Base-by-base conservation (phyloP, 2,113 vertebrate genomes). In the Jaculus jaculus region DNA sequence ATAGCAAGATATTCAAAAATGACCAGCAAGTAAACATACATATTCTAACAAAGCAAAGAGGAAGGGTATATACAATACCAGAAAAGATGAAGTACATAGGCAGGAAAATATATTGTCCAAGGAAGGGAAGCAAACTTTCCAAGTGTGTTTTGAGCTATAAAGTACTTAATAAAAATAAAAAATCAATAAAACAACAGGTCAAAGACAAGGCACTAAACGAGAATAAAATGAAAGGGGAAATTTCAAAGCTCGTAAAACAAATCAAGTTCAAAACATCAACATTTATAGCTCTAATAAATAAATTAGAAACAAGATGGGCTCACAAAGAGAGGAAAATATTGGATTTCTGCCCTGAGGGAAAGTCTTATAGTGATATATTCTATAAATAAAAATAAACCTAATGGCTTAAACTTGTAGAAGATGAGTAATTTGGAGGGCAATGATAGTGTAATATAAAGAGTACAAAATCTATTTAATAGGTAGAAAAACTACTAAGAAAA, bases 121-220 rank as follows among this genome's bases (percentile, higher is more conserved):
- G 42, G 65, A 90, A 74, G 32, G 28, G 78, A 84, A 87, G 18
- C 83, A 95, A 90, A 92, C 32, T 92, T 95, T 82, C 26, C 39
- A 88, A 93, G 84, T 90, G 28, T 87, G 23, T 87, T 89, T 87
- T 95, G 87, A 87, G 58, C 73, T 94, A 73, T 93, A 85, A 91
- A 92, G 63, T 87, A 97, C 82, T 96, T 96, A 94, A 94, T 95
- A 91, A 97, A 96, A 96, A 93, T 84, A 90, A n/a, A 88, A 94
- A 96, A 94, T 95, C 92, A 93, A 72, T 97, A 95, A 90, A 93
- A 93, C 47, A 93, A 71, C 60, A 90, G 69, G 78, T 90, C 95
- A 90, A 77, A 95, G 89, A 92, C 88, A 87, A 78, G 79, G 37
- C 39, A 82, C 69, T 93, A 96, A 93, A 93, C 18, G 51, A 80